A percentile compares a stretch with the other conserved stretches of the same genome.
Conservation (phyloP, 2,797 vertebrate species). For the Paedocypris micromegethes region DNA sequence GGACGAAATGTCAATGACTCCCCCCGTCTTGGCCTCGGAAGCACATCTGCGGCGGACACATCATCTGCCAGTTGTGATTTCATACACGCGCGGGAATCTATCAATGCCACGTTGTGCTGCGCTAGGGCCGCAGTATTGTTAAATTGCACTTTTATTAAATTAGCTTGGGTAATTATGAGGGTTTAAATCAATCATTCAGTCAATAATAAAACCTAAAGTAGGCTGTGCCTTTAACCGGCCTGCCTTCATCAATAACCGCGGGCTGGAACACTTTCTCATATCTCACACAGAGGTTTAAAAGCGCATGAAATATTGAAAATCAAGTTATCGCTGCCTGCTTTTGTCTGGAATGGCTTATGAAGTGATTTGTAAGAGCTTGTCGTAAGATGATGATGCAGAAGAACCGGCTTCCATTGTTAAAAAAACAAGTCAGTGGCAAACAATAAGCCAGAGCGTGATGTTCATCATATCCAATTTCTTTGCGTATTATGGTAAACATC, state of each 20-base stretch:
- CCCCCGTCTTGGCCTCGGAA: slow-evolving; percentile 37
- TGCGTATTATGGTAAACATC: too few relatives aligned
- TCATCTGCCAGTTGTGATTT: slow-evolving; percentile 66
- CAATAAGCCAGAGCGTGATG: too few relatives aligned
- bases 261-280: slow-evolving; percentile 50
- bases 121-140: slow-evolving; percentile 68
- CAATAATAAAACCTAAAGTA: slow-evolving; percentile 69
- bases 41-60: slow-evolving; percentile 57
- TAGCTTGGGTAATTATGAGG: slow-evolving; percentile 74
- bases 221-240: slow-evolving; percentile 51
- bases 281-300: slow-evolving; percentile 61
- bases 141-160: slow-evolving; percentile 79
- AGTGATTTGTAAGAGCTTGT: slow-evolving; percentile 32
- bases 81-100: slow-evolving; percentile 64
- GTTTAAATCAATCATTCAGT: slow-evolving; percentile 76
- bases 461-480: too few relatives aligned
- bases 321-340: slow-evolving; percentile 62
- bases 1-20: slow-evolving; percentile 33
- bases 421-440: not conserved
- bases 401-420: not conserved
- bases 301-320: slow-evolving; percentile 63
- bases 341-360: slow-evolving; percentile 53
- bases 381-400: not conserved
- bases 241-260: slow-evolving; percentile 69
- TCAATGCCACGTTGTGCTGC: slow-evolving; percentile 70